Evolutionary conservation across 2,888 invertebrate genomes (phyloP).

Genomic region (Agapostemon virescens): DNA sequence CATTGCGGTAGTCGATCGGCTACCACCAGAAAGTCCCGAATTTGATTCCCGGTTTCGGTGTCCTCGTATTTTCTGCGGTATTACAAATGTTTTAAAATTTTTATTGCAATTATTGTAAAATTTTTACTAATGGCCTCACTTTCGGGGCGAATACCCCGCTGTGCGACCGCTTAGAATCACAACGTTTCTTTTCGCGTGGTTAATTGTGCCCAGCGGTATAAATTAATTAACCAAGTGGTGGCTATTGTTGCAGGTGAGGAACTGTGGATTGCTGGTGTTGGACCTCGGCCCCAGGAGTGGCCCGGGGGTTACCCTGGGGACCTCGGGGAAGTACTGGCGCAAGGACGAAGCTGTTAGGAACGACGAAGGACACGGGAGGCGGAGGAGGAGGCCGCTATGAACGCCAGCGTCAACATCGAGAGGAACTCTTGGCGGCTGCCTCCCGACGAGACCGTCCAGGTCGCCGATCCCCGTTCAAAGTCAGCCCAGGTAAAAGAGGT

Average conservation of each 20-base stretch:
- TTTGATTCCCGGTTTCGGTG: too few species aligned
- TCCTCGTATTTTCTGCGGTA: too few species aligned
- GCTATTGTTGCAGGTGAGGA: conserved; percentile 70
- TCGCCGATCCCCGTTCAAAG: conserved; percentile 93
- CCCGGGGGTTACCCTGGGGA: conserved; percentile 78
- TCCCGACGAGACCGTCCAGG: conserved; percentile 95
- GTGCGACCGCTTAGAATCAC: too few species aligned
- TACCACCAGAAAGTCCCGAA: too few species aligned
- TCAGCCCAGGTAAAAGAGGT: conserved; percentile 84
- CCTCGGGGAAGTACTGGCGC: conserved; percentile 67
- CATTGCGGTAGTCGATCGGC: too few species aligned
- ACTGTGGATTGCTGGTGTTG: conserved; percentile 72
- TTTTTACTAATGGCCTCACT: too few species aligned
- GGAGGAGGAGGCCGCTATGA: conserved; percentile 88
- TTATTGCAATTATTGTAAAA: too few species aligned
- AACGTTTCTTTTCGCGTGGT: neutral
- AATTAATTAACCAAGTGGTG: neutral
- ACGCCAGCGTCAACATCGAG: conserved; percentile 93
- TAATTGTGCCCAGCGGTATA: neutral
- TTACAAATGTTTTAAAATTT: too few species aligned
- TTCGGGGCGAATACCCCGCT: too few species aligned
- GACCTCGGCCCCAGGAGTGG: conserved; percentile 80
- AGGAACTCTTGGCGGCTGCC: conserved; percentile 95
- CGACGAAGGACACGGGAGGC: conserved; percentile 83
- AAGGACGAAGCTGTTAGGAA: conserved; percentile 71